These are phyloP conservation scores for Discoglossus pictus DNA, from an alignment of 2,797 vertebrate species.

Conservation along the genomic window DNA sequence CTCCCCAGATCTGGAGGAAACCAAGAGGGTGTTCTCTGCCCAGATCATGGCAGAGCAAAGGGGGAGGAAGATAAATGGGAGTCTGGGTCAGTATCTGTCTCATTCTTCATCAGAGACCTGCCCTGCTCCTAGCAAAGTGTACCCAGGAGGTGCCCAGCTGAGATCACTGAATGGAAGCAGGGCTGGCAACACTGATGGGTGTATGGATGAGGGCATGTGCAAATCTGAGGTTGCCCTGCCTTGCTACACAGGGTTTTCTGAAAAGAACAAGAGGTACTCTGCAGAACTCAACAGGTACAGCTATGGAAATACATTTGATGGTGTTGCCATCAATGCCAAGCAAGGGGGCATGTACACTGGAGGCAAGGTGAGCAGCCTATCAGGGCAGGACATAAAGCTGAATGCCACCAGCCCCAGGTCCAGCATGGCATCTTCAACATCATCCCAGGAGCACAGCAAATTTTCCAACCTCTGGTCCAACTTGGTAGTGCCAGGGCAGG, in stretches of 20 bases:
- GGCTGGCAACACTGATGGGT: constrained; percentile 1
- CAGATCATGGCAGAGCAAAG: constrained; percentile 64
- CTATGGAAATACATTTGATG: constrained; percentile 79
- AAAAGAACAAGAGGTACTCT: constrained; percentile 79
- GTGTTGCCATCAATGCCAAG: constrained; percentile 70
- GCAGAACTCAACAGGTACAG: constrained; percentile 81
- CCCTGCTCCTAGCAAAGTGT: constrained; percentile 74
- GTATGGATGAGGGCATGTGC: constrained; percentile 66
- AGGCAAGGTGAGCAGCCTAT: constrained; percentile 56
- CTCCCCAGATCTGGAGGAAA: constrained; percentile 69
- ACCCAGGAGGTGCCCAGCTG: constrained; percentile 68
- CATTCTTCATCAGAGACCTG: constrained; percentile 76
- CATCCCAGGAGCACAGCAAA: constrained; percentile 75
- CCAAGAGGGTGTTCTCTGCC: constrained; percentile 50
- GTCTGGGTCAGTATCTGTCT: constrained; percentile 71
- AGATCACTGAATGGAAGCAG: constrained; percentile 71
- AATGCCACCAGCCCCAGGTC: constrained; percentile 73
- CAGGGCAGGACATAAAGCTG: constrained; percentile 61
- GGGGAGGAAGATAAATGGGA: constrained; percentile 73
- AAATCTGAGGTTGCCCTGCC: constrained; percentile 87
- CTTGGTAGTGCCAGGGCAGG: constrained; percentile 73
- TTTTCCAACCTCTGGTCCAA: constrained; percentile 74
- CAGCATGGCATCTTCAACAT: constrained; percentile 74
- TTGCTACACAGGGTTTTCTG: constrained; percentile 79
- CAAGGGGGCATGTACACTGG: constrained; percentile 64